phyloP scores from a whole-genome alignment of 2,888 invertebrate species.

The Biston betularia region DNA sequence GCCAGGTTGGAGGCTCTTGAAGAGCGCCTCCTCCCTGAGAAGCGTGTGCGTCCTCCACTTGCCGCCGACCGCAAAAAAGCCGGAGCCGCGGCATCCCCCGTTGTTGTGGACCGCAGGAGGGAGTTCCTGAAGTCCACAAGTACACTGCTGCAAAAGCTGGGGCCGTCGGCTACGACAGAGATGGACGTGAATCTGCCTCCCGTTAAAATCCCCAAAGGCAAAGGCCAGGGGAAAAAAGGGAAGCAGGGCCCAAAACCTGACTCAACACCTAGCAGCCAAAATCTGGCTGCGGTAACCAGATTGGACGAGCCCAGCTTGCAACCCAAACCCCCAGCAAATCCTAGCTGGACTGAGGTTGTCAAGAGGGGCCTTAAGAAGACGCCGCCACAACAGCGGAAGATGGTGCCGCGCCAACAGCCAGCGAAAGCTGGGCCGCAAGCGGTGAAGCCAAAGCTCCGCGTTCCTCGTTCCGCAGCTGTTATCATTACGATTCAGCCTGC shows the following conservation, averaged over 20 bases:
- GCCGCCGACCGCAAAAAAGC: not conserved
- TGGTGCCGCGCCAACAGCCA: not conserved
- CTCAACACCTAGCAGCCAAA: not conserved
- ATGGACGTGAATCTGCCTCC: not conserved
- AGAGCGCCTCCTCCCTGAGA: not conserved
- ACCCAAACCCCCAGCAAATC: not conserved
- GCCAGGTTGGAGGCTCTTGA: not conserved
- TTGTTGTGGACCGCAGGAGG: not conserved
- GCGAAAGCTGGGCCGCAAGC: not conserved
- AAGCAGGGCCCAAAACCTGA: not conserved
- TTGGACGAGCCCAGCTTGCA: not conserved
- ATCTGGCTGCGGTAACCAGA: no score
- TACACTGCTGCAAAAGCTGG: not conserved
- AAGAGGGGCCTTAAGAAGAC: not conserved
- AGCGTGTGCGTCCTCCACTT: not conserved
- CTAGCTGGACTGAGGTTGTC: not conserved
- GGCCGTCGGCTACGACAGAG: no score
- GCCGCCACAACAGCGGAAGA: not conserved
- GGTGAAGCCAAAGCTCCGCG: not conserved
- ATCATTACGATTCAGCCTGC: slow-evolving; percentile 6
- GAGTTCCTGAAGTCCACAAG: not conserved
- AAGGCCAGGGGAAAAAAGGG: not conserved
- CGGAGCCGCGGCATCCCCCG: not conserved
- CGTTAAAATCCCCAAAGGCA: not conserved
- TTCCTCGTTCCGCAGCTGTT: slow-evolving; percentile 34